Conservation (phyloP, 1,140 invertebrate species). For the honey bee (Apis mellifera) region Amel_HAv3.1 CM009931.2:17901001-17901500, state of each 20-base stretch:
- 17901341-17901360: slow-evolving; percentile 96
- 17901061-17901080: slow-evolving; percentile 93
- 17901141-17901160: slow-evolving; percentile 87
- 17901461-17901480: slow-evolving; percentile 92
- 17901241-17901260: background rate
- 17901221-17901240: slow-evolving; percentile 81
- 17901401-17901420: slow-evolving; percentile 91
- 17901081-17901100: slow-evolving; percentile 89
- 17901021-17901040: slow-evolving; percentile 81
- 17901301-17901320: slow-evolving; percentile 86
- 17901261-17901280: background rate
- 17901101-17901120: slow-evolving; percentile 83
- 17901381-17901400: slow-evolving; percentile 91
- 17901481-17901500: slow-evolving; percentile 77
- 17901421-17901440: slow-evolving; percentile 90
- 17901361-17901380: slow-evolving; percentile 97
- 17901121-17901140: slow-evolving; percentile 83
- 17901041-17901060: slow-evolving; percentile 88
- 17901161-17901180: slow-evolving; percentile 89
- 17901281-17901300: slow-evolving; percentile 70
- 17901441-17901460: slow-evolving; percentile 91
- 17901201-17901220: slow-evolving; percentile 88
- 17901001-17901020: slow-evolving; percentile 45
- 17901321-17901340: slow-evolving; percentile 98
- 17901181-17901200: slow-evolving; percentile 89